A percentile compares a stretch with the other conserved stretches of the same genome.
Evolutionary conservation across 2,113 vertebrate species (phyloP).

Genomic region (Cisticola juncidis): DNA sequence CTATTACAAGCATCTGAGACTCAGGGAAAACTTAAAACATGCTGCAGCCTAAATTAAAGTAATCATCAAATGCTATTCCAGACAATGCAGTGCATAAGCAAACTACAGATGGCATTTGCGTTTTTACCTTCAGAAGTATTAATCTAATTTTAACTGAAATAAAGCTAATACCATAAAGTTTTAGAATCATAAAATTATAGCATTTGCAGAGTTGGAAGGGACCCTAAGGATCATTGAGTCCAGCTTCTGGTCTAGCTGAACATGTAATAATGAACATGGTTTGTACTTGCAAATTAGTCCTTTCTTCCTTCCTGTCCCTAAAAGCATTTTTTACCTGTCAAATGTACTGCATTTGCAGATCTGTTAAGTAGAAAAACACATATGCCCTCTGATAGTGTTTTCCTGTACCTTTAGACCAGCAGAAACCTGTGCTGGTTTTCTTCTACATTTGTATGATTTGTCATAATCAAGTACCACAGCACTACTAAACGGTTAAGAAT

Average conservation of each 20-base stretch:
- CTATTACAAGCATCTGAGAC: background rate
- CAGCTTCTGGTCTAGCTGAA: background rate
- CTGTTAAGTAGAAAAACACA: background rate
- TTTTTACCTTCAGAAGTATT: background rate
- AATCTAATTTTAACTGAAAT: background rate
- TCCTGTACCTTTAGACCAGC: background rate
- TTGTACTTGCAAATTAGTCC: background rate
- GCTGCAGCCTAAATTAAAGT: background rate
- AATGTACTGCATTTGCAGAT: background rate
- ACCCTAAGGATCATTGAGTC: rapidly evolving
- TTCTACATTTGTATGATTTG: background rate
- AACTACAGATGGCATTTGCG: background rate
- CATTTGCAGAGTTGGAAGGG: background rate
- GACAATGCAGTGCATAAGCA: background rate
- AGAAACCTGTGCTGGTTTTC: background rate
- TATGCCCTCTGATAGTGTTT: background rate
- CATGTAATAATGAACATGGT: background rate
- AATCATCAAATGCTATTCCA: background rate
- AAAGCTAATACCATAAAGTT: background rate
- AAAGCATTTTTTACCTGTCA: background rate
- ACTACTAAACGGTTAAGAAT: background rate
- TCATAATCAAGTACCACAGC: background rate
- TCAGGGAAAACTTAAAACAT: background rate
- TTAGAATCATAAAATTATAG: background rate
- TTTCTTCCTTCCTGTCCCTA: background rate